Evolutionary conservation across 1,140 invertebrate species (phyloP), one percentile per base, ranked within the genome.

Genomic region (Oppia nitens): DNA sequence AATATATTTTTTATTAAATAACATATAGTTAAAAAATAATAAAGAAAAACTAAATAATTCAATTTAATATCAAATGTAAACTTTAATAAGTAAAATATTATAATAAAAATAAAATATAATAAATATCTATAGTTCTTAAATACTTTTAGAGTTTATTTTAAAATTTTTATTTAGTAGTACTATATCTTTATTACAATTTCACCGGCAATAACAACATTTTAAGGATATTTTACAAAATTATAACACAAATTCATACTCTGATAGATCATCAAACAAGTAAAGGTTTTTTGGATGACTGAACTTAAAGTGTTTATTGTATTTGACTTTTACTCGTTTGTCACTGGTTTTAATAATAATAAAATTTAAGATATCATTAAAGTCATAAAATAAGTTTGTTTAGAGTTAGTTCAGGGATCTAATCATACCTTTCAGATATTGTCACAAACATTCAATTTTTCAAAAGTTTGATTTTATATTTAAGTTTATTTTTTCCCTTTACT

Each of bases 371-470:
- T 52, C 17, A 63, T 73, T n/a, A 78, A 80, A 65, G 70, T 2
- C 63, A 75, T 55, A 62, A 80, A 14, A 70, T 77, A 4, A 65
- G 66, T 71, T n/a, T 68, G 23, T 57, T 29, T 11, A 12, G 14
- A 11, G 48, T 20, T 23, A 57, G n/a, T 23, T 57, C 40, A 69
- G 69, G 0, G 69, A 73, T n/a, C 70, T 74, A 24, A 68, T 75
- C 48, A 67, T 74, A 3, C 71, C 73, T 57, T 70, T 62, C 71
- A 11, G 72, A 69, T 2, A 73, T 62, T 66, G 1, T 70, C 70
- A 2, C 11, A 23, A 24, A 11, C 9, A 24, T 3, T 25, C 21
- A 11, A 54, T 23, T 54, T 25, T 20, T n/a, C 27, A 24, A 27
- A 11, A n/a, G n/a, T n/a, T n/a, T n/a, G n/a, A n/a, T n/a, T n/a